Evolutionary conservation across 2,113 vertebrate genomes (phyloP).

Genomic region (Oplegnathus fasciatus): DNA sequence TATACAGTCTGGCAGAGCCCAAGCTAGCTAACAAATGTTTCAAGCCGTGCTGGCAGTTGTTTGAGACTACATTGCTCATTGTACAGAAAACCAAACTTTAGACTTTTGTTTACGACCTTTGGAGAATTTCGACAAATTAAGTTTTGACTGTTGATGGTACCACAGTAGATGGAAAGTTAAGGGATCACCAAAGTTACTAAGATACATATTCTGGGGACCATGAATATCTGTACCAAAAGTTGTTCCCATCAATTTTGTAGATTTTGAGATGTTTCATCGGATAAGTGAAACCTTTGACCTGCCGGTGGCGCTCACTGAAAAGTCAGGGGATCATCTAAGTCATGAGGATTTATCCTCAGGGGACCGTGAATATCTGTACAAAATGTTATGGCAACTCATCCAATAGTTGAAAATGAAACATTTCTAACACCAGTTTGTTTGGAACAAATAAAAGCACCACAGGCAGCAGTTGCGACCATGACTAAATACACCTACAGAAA

Average conservation of each 20-base stretch:
- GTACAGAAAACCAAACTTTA: neutral
- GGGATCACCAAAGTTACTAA: too few relatives aligned
- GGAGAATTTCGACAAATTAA: too few relatives aligned
- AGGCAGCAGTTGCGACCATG: neutral
- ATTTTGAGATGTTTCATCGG: neutral
- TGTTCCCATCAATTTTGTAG: neutral
- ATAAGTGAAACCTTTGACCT: neutral
- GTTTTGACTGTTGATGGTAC: neutral
- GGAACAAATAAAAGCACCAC: neutral
- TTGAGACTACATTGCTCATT: neutral
- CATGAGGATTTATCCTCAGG: neutral
- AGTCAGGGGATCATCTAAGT: neutral
- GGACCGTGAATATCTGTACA: neutral
- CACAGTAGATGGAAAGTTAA: neutral
- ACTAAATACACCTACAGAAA: neutral
- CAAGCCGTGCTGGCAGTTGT: neutral
- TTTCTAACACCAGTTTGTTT: neutral
- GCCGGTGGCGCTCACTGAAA: neutral
- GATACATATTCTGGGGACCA: neutral
- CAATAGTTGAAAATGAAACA: neutral
- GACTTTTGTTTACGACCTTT: too few relatives aligned
- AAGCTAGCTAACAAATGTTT: neutral
- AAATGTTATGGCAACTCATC: neutral
- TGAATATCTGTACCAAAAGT: neutral
- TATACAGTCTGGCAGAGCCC: accelerated